These are phyloP conservation scores for Trichogramma pretiosum DNA, from an alignment of 1,140 invertebrate species.

Conservation along the genomic window DNA sequence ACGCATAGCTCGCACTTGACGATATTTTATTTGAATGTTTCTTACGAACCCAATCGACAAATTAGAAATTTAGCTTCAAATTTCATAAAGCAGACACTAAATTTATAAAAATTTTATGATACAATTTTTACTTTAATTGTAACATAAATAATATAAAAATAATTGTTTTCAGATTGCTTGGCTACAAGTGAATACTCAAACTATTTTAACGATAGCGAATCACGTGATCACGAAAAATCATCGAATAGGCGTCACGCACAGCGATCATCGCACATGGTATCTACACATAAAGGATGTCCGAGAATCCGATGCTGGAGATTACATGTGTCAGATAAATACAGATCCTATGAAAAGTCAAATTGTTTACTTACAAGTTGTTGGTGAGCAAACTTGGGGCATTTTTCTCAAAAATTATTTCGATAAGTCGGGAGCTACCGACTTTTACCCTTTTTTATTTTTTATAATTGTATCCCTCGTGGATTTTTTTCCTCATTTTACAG, in stretches of 20 bases:
- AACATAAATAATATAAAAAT: neutral
- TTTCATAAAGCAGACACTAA: too few species aligned
- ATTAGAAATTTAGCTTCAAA: too few species aligned
- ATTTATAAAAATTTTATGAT: too few species aligned
- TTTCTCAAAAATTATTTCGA: too few species aligned
- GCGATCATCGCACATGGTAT: conserved; percentile 73
- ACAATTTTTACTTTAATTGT: neutral
- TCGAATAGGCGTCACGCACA: conserved; percentile 71
- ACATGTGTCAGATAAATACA: conserved; percentile 88
- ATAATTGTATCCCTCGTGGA: neutral
- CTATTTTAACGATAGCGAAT: conserved; percentile 79
- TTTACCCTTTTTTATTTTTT: too few species aligned
- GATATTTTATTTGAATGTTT: neutral
- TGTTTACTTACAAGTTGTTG: conserved; percentile 79
- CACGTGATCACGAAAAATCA: conserved; percentile 85
- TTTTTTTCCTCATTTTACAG: conserved; percentile 43
- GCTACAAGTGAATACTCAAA: conserved; percentile 82
- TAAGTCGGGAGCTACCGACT: too few species aligned
- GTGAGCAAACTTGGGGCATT: too few species aligned
- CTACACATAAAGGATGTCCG: conserved; percentile 73
- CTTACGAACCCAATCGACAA: neutral
- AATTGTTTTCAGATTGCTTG: conserved; percentile 65
- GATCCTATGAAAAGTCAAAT: conserved; percentile 85
- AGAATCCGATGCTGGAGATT: conserved; percentile 70
- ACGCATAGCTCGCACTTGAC: neutral